Conservation (phyloP, 2,888 invertebrate genomes). For the Dromius quadrimaculatus region DNA sequence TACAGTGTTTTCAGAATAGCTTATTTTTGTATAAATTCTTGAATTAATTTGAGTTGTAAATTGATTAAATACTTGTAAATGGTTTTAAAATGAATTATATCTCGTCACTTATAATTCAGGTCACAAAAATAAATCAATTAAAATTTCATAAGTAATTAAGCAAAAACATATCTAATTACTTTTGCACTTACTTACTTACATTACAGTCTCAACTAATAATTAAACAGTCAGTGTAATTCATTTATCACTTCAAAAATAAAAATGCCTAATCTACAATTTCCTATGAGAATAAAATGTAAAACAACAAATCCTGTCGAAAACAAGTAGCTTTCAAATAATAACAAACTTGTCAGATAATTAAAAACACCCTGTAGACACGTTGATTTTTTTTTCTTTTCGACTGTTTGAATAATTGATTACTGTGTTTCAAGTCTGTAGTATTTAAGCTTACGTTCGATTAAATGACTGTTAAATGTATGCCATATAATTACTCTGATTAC, state of each 20-base stretch:
- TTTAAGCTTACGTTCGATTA: constrained; percentile 35
- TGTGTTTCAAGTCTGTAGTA: constrained; percentile 18
- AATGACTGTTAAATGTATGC: constrained; percentile 24
- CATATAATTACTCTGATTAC: constrained; percentile 40
- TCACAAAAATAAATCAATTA: too few species aligned
- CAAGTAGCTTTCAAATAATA: constrained; percentile 12
- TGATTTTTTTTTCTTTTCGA: constrained; percentile 3
- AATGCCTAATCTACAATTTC: constrained; percentile 18
- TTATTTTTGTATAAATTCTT: too few species aligned
- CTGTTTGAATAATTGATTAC: constrained; percentile 44
- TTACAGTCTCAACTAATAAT: background rate
- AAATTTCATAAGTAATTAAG: too few species aligned
- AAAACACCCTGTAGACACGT: constrained; percentile 30
- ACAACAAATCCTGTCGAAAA: constrained; percentile 7
- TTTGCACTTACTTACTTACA: too few species aligned
- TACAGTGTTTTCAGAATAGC: too few species aligned
- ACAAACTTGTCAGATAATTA: constrained; percentile 22
- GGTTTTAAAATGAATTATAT: too few species aligned
- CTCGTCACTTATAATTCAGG: too few species aligned
- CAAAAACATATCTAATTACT: too few species aligned
- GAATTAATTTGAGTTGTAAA: too few species aligned
- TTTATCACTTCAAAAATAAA: constrained; percentile 15
- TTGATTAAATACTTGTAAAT: too few species aligned
- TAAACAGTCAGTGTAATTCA: background rate
- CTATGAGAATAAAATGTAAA: constrained; percentile 7